Conservation (phyloP, 2,113 vertebrate species). For the Sylvicapra grimmia region DNA sequence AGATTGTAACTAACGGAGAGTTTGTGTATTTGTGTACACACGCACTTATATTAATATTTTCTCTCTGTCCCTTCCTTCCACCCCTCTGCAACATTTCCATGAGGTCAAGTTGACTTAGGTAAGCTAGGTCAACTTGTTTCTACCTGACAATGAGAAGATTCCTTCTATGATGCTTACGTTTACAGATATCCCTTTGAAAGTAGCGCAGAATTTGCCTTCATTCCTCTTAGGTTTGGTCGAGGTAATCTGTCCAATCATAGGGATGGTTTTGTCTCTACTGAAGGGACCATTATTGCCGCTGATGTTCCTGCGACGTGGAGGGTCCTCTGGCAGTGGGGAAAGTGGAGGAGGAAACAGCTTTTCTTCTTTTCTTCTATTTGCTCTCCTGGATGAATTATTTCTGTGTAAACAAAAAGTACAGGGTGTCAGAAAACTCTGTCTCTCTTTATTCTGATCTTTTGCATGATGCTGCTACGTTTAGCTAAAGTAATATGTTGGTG, state of each 20-base stretch:
- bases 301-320: conserved; percentile 78
- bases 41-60: not conserved
- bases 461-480: not conserved
- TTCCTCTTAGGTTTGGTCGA: conserved; percentile 87
- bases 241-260: conserved; percentile 72
- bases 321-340: conserved; percentile 90
- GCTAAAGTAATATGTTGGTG: not conserved
- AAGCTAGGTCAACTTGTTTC: not conserved
- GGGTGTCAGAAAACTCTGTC: not conserved
- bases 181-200: conserved; percentile 85
- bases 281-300: conserved; percentile 82
- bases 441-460: not conserved
- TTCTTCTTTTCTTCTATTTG: conserved; percentile 87
- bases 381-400: conserved; percentile 83
- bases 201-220: conserved; percentile 84
- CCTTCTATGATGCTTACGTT: conserved; percentile 70
- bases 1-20: not conserved
- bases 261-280: conserved; percentile 79
- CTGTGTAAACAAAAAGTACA: conserved; percentile 55
- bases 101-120: not conserved
- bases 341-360: conserved; percentile 92
- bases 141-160: not conserved
- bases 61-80: not conserved
- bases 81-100: not conserved
- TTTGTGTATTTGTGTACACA: not conserved